These are phyloP conservation scores for Micropoecilia bifurca DNA, from an alignment of 2,797 vertebrate genomes.

Conservation along the genomic window DNA sequence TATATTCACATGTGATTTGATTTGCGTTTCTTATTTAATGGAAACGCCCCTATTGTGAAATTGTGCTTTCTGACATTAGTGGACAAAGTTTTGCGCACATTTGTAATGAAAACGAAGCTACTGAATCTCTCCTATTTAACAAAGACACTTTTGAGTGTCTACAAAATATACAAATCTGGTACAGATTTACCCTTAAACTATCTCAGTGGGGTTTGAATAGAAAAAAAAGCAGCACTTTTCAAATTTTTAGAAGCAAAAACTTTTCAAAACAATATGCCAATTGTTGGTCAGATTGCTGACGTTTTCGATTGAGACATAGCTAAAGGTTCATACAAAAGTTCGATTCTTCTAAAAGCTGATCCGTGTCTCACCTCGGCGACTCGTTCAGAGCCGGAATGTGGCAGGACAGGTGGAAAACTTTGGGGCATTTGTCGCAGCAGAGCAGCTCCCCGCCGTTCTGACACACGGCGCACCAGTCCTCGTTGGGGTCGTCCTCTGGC, in stretches of 20 bases:
- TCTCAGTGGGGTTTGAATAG: neutral
- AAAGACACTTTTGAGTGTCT: too few species aligned
- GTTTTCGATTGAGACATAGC: neutral
- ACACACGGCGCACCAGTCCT: constrained; percentile 98
- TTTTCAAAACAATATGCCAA: neutral
- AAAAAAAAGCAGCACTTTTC: neutral
- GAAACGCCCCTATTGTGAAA: too few species aligned
- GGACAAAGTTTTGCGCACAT: too few species aligned
- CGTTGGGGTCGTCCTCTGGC: constrained; percentile 88
- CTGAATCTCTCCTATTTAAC: neutral
- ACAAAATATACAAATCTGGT: neutral
- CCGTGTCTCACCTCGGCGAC: constrained; percentile 88
- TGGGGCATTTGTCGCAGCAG: constrained; percentile 97
- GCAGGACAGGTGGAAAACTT: constrained; percentile 96
- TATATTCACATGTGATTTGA: too few species aligned
- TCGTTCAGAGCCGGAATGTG: constrained; percentile 93
- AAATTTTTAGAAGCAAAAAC: neutral
- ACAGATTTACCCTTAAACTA: neutral
- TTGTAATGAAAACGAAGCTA: too few species aligned
- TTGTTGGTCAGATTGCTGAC: too few species aligned
- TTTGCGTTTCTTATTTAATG: too few species aligned
- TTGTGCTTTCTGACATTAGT: too few species aligned
- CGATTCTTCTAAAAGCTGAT: neutral
- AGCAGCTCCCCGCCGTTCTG: constrained; percentile 96
- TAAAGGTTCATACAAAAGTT: neutral